These are phyloP conservation scores for Hestina assimilis DNA, from an alignment of 1,140 invertebrate species.

Conservation along the genomic window DNA sequence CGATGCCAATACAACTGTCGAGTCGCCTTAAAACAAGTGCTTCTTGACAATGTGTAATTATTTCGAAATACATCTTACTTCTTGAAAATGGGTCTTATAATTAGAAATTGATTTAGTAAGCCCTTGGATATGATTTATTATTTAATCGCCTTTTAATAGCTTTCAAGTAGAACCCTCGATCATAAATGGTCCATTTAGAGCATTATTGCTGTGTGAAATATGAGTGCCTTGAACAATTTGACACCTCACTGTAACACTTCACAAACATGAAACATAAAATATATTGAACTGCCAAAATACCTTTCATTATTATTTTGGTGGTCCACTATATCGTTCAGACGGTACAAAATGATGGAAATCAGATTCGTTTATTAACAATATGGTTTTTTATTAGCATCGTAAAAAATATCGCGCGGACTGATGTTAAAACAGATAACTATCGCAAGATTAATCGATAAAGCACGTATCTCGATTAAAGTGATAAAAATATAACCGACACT, in stretches of 20 bases:
- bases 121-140: background rate
- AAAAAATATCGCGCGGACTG: conserved; percentile 6
- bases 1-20: conserved; percentile 31
- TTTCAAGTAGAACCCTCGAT: background rate
- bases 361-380: conserved; percentile 17
- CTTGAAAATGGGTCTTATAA: conserved; percentile 1
- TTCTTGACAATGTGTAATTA: conserved; percentile 23
- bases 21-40: conserved; percentile 8
- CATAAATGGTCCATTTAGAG: conserved; percentile 26
- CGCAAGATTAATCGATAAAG: conserved; percentile 11
- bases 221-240: conserved; percentile 10
- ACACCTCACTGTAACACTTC: conserved; percentile 15
- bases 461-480: conserved; percentile 13
- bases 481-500: conserved; percentile 8
- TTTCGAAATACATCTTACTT: background rate
- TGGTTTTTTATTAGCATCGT: conserved; percentile 17
- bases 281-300: conserved; percentile 5
- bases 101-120: conserved; percentile 1
- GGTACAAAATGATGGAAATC: conserved; percentile 4
- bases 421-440: conserved; percentile 8
- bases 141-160: conserved; percentile 2
- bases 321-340: conserved; percentile 18
- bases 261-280: conserved; percentile 16
- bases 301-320: conserved; percentile 28
- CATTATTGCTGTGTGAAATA: conserved; percentile 26